Percentiles rank a stretch among this genome's conserved stretches.
Conservation (phyloP, 2,888 invertebrate genomes). For the Trileptium ribeirensis region DNA sequence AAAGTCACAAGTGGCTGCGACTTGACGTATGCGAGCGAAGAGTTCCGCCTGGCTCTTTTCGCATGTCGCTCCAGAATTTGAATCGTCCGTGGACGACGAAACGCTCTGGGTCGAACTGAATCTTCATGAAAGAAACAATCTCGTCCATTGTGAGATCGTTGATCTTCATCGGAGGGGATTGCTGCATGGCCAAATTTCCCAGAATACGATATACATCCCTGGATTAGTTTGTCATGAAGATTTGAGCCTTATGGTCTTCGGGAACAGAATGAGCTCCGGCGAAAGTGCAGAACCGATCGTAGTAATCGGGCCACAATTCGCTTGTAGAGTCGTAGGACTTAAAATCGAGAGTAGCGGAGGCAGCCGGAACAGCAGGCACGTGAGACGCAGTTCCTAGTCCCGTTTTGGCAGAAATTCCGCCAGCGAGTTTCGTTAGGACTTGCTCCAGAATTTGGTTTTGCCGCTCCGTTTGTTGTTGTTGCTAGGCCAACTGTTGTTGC, state of each 20-base stretch:
- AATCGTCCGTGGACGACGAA: conserved; percentile 32
- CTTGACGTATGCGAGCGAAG: conserved; percentile 33
- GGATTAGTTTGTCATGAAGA: conserved; percentile 1
- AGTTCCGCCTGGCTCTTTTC: conserved; percentile 30
- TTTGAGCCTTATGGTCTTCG: neutral
- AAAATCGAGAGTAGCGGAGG: neutral
- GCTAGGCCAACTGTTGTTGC: too few species aligned
- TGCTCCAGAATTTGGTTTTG: neutral
- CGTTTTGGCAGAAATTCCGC: neutral
- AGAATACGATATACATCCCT: neutral
- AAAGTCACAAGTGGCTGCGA: conserved; percentile 30
- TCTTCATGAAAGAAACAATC: conserved; percentile 7
- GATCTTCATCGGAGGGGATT: neutral
- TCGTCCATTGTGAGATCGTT: conserved; percentile 13
- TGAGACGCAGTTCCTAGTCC: neutral
- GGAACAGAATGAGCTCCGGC: conserved; percentile 7
- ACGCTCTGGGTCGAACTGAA: conserved; percentile 29
- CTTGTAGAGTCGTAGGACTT: neutral
- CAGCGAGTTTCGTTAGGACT: neutral
- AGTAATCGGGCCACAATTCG: conserved; percentile 11
- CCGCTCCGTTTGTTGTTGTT: too few species aligned
- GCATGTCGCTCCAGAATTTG: conserved; percentile 34
- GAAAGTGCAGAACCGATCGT: neutral
- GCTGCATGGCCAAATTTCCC: conserved; percentile 2
- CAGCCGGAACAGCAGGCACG: too few species aligned